Evolutionary conservation across 2,888 invertebrate species (phyloP).

Genomic region (Drosophila falleni): DNA sequence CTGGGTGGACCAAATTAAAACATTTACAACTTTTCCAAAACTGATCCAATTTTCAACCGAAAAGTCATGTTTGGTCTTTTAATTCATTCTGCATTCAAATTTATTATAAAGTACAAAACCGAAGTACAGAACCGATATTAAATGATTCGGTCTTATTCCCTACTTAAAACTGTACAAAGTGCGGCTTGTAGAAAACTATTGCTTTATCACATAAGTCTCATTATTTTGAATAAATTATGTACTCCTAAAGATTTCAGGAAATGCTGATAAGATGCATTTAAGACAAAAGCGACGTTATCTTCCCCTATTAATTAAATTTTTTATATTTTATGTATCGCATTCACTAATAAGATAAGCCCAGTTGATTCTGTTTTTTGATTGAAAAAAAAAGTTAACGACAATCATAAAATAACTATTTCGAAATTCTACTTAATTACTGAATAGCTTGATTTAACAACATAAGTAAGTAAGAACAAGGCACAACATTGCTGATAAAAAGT

Average conservation of each 20-base stretch:
- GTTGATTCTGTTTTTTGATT: no score
- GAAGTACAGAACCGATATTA: no score
- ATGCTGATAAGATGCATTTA: slow-evolving; percentile 1
- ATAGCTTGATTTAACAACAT: not conserved
- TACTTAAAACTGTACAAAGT: no score
- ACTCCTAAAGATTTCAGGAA: not conserved
- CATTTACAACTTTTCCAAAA: no score
- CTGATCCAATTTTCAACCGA: no score
- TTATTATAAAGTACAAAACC: no score
- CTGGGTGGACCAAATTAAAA: no score
- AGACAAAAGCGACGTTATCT: not conserved
- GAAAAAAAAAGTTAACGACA: not conserved
- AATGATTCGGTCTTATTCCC: not conserved
- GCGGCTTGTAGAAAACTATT: not conserved
- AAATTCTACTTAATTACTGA: not conserved
- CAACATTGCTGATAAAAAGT: slow-evolving; percentile 9
- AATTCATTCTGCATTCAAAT: no score
- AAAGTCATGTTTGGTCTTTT: no score
- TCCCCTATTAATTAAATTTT: no score
- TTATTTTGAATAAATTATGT: no score
- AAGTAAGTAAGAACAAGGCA: slow-evolving; percentile 1
- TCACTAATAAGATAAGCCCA: not conserved
- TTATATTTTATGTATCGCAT: no score
- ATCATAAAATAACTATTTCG: not conserved
- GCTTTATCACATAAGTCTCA: not conserved